A percentile compares a stretch with the other conserved stretches of the same genome.
Evolutionary conservation across 2,113 vertebrate species (phyloP).

Genomic region (Hiodon alosoides): DNA sequence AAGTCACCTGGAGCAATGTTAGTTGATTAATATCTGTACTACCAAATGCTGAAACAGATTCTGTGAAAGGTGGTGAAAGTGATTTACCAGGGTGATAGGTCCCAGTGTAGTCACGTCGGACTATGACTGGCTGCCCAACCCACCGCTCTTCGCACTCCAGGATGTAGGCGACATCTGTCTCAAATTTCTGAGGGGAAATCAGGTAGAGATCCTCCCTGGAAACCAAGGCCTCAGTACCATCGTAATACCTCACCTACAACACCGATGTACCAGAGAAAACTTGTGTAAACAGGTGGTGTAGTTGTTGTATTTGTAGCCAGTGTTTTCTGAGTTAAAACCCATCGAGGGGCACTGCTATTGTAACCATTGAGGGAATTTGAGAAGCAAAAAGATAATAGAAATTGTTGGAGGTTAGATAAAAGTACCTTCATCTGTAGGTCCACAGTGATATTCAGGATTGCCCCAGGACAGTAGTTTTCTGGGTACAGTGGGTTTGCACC

Average conservation of each 20-base stretch:
- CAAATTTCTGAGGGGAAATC: conserved; percentile 26
- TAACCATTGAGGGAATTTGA: too few relatives aligned
- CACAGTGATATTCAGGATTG: conserved; percentile 19
- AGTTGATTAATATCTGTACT: too few relatives aligned
- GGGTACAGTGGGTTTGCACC: conserved; percentile 25
- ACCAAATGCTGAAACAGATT: too few relatives aligned
- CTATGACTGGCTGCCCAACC: conserved; percentile 33
- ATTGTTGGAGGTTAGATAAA: too few relatives aligned
- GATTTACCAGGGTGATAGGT: conserved; percentile 36
- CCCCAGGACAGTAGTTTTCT: conserved; percentile 30
- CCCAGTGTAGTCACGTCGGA: conserved; percentile 31
- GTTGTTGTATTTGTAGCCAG: background rate
- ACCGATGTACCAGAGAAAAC: background rate
- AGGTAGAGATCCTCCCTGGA: conserved; percentile 30
- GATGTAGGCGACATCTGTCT: conserved; percentile 26
- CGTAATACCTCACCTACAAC: conserved; percentile 30
- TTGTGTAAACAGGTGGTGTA: background rate
- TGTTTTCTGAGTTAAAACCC: background rate
- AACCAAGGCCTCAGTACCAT: conserved; percentile 24
- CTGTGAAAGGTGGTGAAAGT: background rate
- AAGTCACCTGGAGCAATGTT: too few relatives aligned
- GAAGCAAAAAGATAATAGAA: too few relatives aligned
- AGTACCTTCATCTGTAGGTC: conserved; percentile 29
- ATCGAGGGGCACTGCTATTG: too few relatives aligned
- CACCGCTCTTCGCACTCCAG: conserved; percentile 31